Conservation (phyloP, 2,113 vertebrate species). For the Butorides virescens region DNA sequence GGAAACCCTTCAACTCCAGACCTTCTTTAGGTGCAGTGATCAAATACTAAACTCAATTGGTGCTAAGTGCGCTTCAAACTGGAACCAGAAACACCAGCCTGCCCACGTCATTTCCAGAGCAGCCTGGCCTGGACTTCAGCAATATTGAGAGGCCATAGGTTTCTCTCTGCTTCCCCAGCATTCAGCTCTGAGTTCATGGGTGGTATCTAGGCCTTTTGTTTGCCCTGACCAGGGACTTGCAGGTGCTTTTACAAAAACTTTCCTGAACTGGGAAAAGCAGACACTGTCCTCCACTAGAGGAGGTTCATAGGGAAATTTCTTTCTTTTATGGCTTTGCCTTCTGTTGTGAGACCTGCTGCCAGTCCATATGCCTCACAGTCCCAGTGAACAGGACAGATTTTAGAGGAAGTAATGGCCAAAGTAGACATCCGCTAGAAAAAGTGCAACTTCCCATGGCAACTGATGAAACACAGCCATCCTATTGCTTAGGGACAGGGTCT, state of each 20-base stretch:
- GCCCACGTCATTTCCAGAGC: not conserved
- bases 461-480: not conserved
- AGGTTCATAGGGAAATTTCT: not conserved
- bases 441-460: not conserved
- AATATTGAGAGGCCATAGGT: not conserved
- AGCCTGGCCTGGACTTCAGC: not conserved
- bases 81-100: not conserved
- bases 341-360: not conserved
- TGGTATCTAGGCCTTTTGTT: not conserved
- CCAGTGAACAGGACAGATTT: not conserved
- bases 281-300: too few relatives aligned
- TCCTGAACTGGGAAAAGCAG: not conserved
- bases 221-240: too few relatives aligned
- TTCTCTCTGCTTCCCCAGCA: not conserved
- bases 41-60: not conserved
- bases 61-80: not conserved
- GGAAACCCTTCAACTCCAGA: not conserved
- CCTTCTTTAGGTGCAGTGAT: not conserved
- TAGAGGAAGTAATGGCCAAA: not conserved
- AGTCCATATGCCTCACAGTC: not conserved
- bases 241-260: not conserved
- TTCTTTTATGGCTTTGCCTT: not conserved
- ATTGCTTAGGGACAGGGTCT: too few relatives aligned
- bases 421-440: not conserved
- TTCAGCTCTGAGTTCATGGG: not conserved